Evolutionary conservation across 64 coral and sea anemone genomes (phyloP), one percentile per base, ranked within the genome.

Genomic region (Orbicella faveolata): DNA sequence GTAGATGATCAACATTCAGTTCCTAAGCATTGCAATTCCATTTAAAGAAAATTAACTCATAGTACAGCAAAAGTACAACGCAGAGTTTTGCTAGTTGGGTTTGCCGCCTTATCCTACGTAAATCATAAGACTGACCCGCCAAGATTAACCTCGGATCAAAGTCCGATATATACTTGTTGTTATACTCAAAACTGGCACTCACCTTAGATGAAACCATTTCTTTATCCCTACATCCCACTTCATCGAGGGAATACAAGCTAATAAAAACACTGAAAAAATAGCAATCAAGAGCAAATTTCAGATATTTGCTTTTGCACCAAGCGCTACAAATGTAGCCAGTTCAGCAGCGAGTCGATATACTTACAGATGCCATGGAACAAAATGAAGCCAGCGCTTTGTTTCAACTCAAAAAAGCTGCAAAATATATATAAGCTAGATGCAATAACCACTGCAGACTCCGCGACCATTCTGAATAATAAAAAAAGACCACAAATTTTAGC

Each of bases 361-460:
- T 89, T 21, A 94, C 92, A 26, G 4, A 89, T 61, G 57, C 72
- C 30, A 59, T 94, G 92, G 72, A 94, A 94, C 23, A 89, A 2
- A 67, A 68, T 79, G 51, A 89, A 94, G 66, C 87, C 87, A 72
- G 73, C 87, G 21, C 87, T 81, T 75, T 94, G 55, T 72, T 74
- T 94, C 79, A 83, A 88, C 54, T 89, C 84, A 66, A 89, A 94
- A 61, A 72, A 11, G 65, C 83, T 94, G 48, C 87, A 89, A 76
- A 89, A 89, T 77, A 89, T 68, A 35, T 75, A 84, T 51, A 89
- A 72, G 67, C 92, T 94, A 25, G 79, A 67, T 6, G 39, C 36
- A 59, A 88, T 64, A 63, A 89, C 92, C 41, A 94, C 52, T 61
- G 82, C 55, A 54, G 80, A 77, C 19, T 94, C 92, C 67, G 77